Percentiles rank a stretch among this genome's conserved stretches.
phyloP scores from a whole-genome alignment of 2,797 vertebrate species.

The Coregonus sp. region DNA sequence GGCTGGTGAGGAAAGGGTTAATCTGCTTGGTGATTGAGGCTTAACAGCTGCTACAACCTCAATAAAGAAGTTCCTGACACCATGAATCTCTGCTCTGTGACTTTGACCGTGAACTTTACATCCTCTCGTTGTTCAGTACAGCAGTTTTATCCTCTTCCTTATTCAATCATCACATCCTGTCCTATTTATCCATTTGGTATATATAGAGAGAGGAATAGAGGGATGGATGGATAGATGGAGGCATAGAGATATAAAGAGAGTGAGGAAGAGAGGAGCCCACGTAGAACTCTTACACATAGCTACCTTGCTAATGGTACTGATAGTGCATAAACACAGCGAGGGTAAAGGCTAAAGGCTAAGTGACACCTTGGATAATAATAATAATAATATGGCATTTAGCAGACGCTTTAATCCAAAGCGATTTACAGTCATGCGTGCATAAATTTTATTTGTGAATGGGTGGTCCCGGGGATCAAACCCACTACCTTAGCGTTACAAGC shows the following conservation, averaged over 20 bases:
- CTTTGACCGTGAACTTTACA: background rate
- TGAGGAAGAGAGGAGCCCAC: background rate
- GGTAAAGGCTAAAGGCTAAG: slow-evolving; percentile 17
- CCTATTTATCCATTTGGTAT: background rate
- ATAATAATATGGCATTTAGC: no score
- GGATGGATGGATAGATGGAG: background rate
- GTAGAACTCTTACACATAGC: background rate
- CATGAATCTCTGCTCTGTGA: background rate
- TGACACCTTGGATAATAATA: background rate
- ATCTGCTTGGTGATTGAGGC: background rate
- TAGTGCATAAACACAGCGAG: slow-evolving; percentile 2
- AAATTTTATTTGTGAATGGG: no score
- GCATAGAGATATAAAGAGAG: no score
- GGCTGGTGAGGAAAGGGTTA: no score
- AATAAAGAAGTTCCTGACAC: background rate
- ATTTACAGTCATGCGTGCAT: no score
- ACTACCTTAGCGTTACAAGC: no score
- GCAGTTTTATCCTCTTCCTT: background rate
- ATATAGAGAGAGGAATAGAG: background rate
- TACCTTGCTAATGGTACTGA: slow-evolving; percentile 26
- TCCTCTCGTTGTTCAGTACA: background rate
- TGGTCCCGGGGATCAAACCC: no score
- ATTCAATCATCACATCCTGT: background rate
- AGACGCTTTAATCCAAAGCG: no score
- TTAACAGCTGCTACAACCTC: background rate